Evolutionary conservation across 1,140 invertebrate species (phyloP), one percentile per base, ranked within the genome.

Genomic region (Globodera rostochiensis): DNA sequence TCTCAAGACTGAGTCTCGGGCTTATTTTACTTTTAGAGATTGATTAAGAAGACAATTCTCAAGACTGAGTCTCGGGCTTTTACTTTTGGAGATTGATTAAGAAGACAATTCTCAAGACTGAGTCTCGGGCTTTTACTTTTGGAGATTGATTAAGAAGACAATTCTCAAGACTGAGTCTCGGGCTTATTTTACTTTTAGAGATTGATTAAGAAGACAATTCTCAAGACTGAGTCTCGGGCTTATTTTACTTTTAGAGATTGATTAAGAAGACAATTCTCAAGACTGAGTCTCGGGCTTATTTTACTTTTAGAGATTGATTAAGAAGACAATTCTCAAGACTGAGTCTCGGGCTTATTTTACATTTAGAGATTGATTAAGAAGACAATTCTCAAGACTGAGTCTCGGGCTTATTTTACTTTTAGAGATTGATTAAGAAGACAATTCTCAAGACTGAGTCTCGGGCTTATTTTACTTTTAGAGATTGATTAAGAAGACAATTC

Each of bases 71-170:
- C 36, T 36, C 47, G 53, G 15, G 70, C 73, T 36, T 36, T 77
- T 60, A 86, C 85, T 46, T 85, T 79, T 88, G 84, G 73, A 88
- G n/a, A n/a, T n/a, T n/a, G n/a, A n/a, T n/a, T n/a, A n/a, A n/a
- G n/a, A n/a, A n/a, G n/a, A n/a, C n/a, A n/a, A n/a, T n/a, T n/a
- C n/a, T n/a, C n/a, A n/a, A n/a, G n/a, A n/a, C n/a, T n/a, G 36
- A 36, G 36, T 36, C 36, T 36, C 47, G 53, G 15, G 70, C 73
- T 36, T 36, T 77, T 60, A 86, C 85, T 46, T 85, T 79, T 88
- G 84, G 73, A 88, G n/a, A n/a, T n/a, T n/a, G n/a, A n/a, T n/a
- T n/a, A n/a, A n/a, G n/a, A n/a, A n/a, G n/a, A n/a, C n/a, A n/a
- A n/a, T n/a, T n/a, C n/a, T n/a, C n/a, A n/a, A n/a, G n/a, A n/a